Percentiles rank a stretch among this genome's conserved stretches.
Conservation (phyloP, 2,113 vertebrate species). For the Halichoerus grypus region DNA sequence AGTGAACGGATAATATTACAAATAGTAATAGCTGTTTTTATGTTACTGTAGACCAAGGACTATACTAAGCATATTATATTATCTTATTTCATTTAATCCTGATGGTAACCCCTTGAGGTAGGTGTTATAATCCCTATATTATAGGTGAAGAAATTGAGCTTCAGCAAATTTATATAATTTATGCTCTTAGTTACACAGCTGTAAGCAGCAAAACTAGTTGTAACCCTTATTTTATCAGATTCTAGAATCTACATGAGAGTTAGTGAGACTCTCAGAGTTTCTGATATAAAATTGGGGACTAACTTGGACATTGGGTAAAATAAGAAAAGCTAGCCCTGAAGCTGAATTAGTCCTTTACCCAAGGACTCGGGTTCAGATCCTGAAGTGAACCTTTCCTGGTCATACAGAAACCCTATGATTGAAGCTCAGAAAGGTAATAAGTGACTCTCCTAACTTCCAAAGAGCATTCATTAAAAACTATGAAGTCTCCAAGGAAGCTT, state of each 20-base stretch:
- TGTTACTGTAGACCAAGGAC: background rate
- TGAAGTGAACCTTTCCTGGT: background rate
- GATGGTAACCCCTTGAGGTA: background rate
- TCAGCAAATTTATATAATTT: background rate
- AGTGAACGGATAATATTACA: background rate
- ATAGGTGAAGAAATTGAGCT: background rate
- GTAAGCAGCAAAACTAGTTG: background rate
- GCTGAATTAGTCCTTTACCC: background rate
- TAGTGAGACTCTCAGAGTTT: background rate
- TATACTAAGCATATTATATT: background rate
- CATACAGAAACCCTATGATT: background rate
- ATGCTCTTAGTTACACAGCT: background rate
- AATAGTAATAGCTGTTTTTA: background rate
- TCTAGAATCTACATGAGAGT: background rate
- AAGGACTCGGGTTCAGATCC: background rate
- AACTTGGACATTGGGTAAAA: background rate
- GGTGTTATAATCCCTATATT: background rate
- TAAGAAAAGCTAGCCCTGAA: background rate
- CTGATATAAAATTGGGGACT: background rate
- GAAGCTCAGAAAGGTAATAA: background rate
- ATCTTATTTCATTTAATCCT: background rate
- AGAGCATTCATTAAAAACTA: background rate
- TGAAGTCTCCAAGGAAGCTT: background rate
- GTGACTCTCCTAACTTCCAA: background rate
- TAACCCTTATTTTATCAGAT: background rate